Evolutionary conservation across 1,140 invertebrate species (phyloP).

Genomic region (Orussus abietinus): DNA sequence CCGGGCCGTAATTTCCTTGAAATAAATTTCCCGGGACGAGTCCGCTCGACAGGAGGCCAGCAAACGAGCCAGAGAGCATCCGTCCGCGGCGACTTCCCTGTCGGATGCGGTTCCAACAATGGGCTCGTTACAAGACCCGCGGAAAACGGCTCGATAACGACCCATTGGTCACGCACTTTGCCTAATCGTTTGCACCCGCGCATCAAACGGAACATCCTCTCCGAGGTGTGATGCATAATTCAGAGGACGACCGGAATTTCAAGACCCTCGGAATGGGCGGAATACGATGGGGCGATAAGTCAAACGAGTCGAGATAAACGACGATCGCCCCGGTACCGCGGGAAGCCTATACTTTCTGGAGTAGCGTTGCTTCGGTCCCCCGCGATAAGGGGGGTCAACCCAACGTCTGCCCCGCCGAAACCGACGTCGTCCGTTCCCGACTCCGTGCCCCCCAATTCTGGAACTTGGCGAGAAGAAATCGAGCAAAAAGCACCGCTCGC

Average conservation of each 20-base stretch:
- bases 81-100: slow-evolving; percentile 16
- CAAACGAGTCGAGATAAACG: no score
- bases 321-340: no score
- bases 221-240: no score
- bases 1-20: slow-evolving; percentile 17
- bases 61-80: slow-evolving; percentile 19
- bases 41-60: slow-evolving; percentile 15
- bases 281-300: no score
- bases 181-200: background rate
- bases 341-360: no score
- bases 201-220: no score
- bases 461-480: no score
- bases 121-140: slow-evolving; percentile 11
- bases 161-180: slow-evolving; percentile 13
- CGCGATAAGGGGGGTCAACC: no score
- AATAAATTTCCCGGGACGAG: slow-evolving; percentile 23
- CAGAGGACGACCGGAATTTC: no score
- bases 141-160: slow-evolving; percentile 17
- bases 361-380: background rate
- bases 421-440: background rate
- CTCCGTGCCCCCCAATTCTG: no score
- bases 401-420: background rate
- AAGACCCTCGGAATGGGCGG: no score
- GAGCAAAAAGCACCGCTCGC: no score
- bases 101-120: slow-evolving; percentile 8